A percentile compares a stretch with the other conserved stretches of the same genome.
Evolutionary conservation across 2,113 vertebrate genomes (phyloP).

Genomic region (Regulus satrapa): DNA sequence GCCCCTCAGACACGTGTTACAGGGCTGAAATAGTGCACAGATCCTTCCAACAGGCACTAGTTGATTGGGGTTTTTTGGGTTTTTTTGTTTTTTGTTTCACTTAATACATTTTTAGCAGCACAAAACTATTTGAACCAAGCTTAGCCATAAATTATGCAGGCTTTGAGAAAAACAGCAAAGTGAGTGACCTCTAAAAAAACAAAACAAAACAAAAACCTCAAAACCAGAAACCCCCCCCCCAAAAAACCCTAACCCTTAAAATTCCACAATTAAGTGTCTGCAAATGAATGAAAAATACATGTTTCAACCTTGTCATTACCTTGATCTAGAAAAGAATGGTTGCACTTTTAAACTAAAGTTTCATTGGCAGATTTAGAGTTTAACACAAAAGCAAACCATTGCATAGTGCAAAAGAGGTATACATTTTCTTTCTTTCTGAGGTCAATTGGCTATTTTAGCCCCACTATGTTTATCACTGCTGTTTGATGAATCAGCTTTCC

Average conservation of each 20-base stretch:
- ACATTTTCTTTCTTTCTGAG: neutral
- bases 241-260: neutral
- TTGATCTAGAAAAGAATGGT: neutral
- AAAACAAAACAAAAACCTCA: too few species aligned
- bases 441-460: conserved; percentile 26
- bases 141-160: neutral
- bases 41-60: neutral
- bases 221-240: too few species aligned
- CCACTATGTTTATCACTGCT: conserved; percentile 42
- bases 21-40: neutral
- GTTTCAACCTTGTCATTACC: neutral
- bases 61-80: too few species aligned
- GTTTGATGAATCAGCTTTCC: conserved; percentile 75
- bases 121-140: neutral
- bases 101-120: neutral
- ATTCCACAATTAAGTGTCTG: neutral
- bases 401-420: conserved; percentile 8
- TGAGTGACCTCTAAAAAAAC: neutral
- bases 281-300: neutral
- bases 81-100: neutral
- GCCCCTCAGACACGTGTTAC: conserved; percentile 15
- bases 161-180: neutral
- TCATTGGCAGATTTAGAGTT: neutral
- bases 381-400: conserved; percentile 30
- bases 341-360: neutral